These are phyloP conservation scores for Prietella phreatophila DNA, from an alignment of 2,113 vertebrate species.

Conservation along the genomic window DNA sequence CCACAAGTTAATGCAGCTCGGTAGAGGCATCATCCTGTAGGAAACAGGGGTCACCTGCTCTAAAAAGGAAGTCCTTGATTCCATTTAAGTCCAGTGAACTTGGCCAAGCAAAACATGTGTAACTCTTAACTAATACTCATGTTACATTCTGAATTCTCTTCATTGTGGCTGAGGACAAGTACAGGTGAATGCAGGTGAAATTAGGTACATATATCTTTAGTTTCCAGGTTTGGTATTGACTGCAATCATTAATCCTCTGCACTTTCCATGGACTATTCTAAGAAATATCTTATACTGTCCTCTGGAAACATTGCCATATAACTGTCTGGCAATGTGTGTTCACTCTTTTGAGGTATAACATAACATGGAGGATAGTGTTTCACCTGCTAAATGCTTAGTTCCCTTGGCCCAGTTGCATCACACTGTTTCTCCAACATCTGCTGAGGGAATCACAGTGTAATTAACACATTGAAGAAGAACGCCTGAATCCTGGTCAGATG, in stretches of 20 bases:
- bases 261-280: neutral
- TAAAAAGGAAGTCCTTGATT: conserved; percentile 59
- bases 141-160: conserved; percentile 53
- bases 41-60: conserved; percentile 62
- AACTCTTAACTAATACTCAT: conserved; percentile 57
- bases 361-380: conserved; percentile 47
- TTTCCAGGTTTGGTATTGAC: neutral
- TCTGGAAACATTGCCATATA: conserved; percentile 17
- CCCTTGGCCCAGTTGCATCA: conserved; percentile 24
- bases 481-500: conserved; percentile 33
- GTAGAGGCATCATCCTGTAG: conserved; percentile 50
- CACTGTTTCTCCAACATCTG: conserved; percentile 43
- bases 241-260: neutral
- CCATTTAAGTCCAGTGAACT: conserved; percentile 67
- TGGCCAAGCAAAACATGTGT: conserved; percentile 65
- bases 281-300: neutral
- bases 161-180: conserved; percentile 22
- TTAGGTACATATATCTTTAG: neutral
- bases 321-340: conserved; percentile 6
- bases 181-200: conserved; percentile 38
- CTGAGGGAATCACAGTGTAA: conserved; percentile 40
- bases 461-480: conserved; percentile 38
- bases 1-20: conserved; percentile 52
- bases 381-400: conserved; percentile 44
- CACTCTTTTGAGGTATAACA: conserved; percentile 25